Percentiles rank a stretch among this genome's conserved stretches.
Evolutionary conservation across 2,113 vertebrate species (phyloP).

Genomic region (Lucifuga dentata): DNA sequence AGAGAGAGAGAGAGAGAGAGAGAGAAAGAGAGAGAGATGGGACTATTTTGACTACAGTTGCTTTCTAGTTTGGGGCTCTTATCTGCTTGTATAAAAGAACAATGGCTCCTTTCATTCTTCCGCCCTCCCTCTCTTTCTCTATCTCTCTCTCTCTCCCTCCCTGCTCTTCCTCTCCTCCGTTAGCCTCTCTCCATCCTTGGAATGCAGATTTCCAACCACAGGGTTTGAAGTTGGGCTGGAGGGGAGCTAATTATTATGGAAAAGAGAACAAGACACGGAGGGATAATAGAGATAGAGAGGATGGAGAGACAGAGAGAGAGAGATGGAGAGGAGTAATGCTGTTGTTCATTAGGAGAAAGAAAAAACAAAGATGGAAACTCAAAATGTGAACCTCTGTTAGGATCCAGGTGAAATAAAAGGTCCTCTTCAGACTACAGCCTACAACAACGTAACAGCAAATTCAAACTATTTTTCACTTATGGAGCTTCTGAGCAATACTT

Average conservation of each 20-base stretch:
- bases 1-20: neutral
- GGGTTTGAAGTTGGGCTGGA: conserved; percentile 75
- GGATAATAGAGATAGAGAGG: conserved; percentile 1
- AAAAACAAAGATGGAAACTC: conserved; percentile 13
- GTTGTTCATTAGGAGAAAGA: conserved; percentile 63
- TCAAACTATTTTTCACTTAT: too few relatives aligned
- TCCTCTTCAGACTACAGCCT: too few relatives aligned
- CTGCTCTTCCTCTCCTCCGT: conserved; percentile 45
- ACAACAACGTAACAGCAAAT: too few relatives aligned
- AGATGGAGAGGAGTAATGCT: conserved; percentile 38
- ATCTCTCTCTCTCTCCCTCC: conserved; percentile 28
- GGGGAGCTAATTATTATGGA: conserved; percentile 81
- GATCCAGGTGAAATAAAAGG: too few relatives aligned
- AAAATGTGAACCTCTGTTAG: too few relatives aligned
- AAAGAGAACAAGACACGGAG: conserved; percentile 70
- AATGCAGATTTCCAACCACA: conserved; percentile 82
- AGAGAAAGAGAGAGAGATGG: conserved; percentile 23
- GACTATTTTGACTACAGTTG: conserved; percentile 77
- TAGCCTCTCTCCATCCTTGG: conserved; percentile 64
- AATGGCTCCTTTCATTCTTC: conserved; percentile 77
- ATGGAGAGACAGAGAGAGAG: conserved; percentile 38
- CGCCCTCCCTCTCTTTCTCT: conserved; percentile 16
- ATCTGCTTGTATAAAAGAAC: conserved; percentile 75
- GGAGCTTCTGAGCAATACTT: too few relatives aligned
- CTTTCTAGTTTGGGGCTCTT: conserved; percentile 72